Evolutionary conservation across 2,113 vertebrate genomes (phyloP).

Genomic region (Seriola quinqueradiata): DNA sequence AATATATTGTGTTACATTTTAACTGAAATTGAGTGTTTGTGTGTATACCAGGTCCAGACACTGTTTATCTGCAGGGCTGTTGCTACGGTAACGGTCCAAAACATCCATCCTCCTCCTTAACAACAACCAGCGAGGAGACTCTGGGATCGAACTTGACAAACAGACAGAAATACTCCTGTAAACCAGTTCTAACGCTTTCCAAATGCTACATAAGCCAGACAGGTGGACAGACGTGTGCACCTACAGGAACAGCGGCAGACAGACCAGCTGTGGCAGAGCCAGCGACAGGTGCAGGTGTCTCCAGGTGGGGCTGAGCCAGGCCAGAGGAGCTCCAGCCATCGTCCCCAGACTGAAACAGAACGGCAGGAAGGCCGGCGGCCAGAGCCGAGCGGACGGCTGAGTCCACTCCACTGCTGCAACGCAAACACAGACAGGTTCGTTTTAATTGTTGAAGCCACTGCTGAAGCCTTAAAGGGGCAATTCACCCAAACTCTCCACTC

Average conservation of each 20-base stretch:
- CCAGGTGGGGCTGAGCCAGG: conserved; percentile 74
- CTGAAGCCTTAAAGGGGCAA: too few relatives aligned
- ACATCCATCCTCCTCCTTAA: conserved; percentile 62
- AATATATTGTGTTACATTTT: neutral
- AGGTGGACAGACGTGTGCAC: neutral
- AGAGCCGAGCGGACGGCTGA: conserved; percentile 63
- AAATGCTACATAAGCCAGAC: neutral
- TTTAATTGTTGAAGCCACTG: too few relatives aligned
- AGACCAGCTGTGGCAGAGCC: conserved; percentile 78
- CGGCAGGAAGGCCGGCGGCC: conserved; percentile 78
- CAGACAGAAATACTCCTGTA: neutral
- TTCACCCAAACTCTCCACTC: too few relatives aligned
- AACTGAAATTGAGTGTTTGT: neutral
- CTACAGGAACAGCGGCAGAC: conserved; percentile 79
- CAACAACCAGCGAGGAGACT: conserved; percentile 81
- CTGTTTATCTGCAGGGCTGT: conserved; percentile 73
- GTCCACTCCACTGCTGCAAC: conserved; percentile 83
- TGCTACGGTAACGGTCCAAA: conserved; percentile 71
- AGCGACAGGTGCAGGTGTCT: conserved; percentile 74
- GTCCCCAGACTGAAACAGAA: conserved; percentile 85
- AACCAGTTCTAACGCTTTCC: too few relatives aligned
- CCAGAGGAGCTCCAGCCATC: conserved; percentile 74
- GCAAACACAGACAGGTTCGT: neutral
- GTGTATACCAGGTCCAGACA: conserved; percentile 72
- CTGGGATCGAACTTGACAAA: conserved; percentile 72